Evolutionary conservation across 2,797 vertebrate species (phyloP).

Genomic region (Pteronotus mesoamericanus): DNA sequence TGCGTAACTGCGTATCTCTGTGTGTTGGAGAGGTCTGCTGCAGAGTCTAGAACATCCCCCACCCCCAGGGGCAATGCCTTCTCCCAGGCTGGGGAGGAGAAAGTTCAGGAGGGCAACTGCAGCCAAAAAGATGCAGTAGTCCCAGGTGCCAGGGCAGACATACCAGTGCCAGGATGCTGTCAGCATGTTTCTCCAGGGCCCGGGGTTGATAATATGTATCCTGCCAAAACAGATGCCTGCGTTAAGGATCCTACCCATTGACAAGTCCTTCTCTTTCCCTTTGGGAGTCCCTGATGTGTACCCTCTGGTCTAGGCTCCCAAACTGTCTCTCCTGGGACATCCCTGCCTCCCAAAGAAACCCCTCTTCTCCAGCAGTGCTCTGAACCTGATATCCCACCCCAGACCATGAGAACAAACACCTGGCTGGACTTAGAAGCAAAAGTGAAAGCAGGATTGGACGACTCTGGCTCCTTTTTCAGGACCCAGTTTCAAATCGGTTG

Average conservation of each 20-base stretch:
- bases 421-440: background rate
- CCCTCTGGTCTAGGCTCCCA: background rate
- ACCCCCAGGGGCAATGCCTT: background rate
- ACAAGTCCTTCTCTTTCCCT: background rate
- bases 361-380: background rate
- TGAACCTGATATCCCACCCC: background rate
- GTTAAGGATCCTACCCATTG: background rate
- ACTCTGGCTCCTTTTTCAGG: background rate
- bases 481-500: background rate
- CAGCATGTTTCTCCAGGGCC: conserved; percentile 89
- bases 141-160: conserved; percentile 67
- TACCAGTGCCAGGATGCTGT: conserved; percentile 92
- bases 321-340: background rate
- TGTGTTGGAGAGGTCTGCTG: background rate
- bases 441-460: conserved; percentile 22
- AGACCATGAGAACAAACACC: background rate
- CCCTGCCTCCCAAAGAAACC: background rate
- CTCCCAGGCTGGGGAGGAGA: background rate
- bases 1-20: rapidly evolving
- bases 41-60: background rate
- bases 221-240: conserved; percentile 74
- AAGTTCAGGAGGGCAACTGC: background rate
- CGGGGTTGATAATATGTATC: conserved; percentile 90
- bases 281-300: background rate
- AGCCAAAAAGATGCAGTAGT: background rate